Base-by-base conservation (phyloP, 2,888 invertebrate genomes). In the Anticlea derivata region DNA sequence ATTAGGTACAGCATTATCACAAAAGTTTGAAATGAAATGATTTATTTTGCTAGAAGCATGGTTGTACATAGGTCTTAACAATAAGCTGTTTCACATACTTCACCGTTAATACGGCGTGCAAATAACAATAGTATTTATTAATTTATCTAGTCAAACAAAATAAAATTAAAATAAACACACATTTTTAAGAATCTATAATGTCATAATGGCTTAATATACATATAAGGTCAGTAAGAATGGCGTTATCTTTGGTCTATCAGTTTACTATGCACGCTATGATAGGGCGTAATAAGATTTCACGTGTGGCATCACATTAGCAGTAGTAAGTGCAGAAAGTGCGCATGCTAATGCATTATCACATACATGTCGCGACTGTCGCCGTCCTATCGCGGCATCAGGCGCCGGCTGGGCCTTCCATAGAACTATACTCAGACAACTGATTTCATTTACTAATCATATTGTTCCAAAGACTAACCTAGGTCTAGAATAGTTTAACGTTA, bases 271-370 rank as follows among this genome's bases (percentile, higher is more conserved):
- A 22, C 7, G 43, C 33, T 55, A 38, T 39, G 41, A 46, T 43
- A 8, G 34, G 34, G 31, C 39, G 33, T 38, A 40, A 35, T 46
- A 43, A 48, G 55, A 50, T 55, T 51, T 62, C 54, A 60, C 55
- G 62, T 58, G 60, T 54, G 50, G 47, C 38, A 55, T 40, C 53
- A 56, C 58, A 62, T 62, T 62, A 62, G 62, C 70, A 73, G 68
- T 67, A 73, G 73, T 80, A 77, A 79, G 75, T 73, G 68, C 65
- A 72, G 52, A 60, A 68, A 72, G 63, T 59, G 77, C 75, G 67
- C 74, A 87, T 89, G 86, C 79, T 85, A 89, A 88, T 89, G 75
- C 66, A 63, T 70, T 83, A 83, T 83, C 75, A 84, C 86, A 85
- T 79, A 70, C 77, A 73, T 73, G 78, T 72, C 75, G 77, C 66